Conservation (phyloP, 2,113 vertebrate species). For the Miniopterus natalensis region DNA sequence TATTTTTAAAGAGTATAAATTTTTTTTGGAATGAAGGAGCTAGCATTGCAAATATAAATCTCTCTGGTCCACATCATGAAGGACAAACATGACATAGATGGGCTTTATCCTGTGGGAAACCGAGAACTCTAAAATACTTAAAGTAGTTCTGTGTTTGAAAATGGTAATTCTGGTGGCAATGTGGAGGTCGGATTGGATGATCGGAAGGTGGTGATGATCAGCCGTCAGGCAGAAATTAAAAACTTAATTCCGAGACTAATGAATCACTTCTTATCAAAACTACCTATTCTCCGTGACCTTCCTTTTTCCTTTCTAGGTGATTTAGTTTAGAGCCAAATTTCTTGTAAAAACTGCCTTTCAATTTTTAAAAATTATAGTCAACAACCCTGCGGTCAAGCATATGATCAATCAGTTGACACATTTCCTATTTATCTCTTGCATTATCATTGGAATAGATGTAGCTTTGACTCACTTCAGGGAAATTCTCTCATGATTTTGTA, state of each 20-base stretch:
- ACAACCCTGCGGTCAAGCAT: slow-evolving; percentile 67
- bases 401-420: slow-evolving; percentile 73
- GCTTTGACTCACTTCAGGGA: slow-evolving; percentile 69
- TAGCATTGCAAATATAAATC: neutral
- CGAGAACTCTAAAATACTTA: neutral
- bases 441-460: slow-evolving; percentile 66
- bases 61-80: neutral
- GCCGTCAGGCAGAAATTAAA: slow-evolving; percentile 44
- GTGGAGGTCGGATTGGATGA: neutral
- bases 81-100: neutral
- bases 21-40: neutral
- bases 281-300: slow-evolving; percentile 60
- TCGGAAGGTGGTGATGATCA: slow-evolving; percentile 45
- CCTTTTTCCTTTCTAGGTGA: slow-evolving; percentile 7
- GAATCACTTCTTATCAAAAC: neutral
- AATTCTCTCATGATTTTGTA: slow-evolving; percentile 61
- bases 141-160: slow-evolving; percentile 42
- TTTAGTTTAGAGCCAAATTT: slow-evolving; percentile 65
- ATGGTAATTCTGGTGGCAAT: neutral
- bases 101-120: neutral
- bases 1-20: neutral
- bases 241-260: slow-evolving; percentile 59
- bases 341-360: slow-evolving; percentile 72
- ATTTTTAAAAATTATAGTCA: slow-evolving; percentile 74
- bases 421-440: slow-evolving; percentile 61